phyloP scores from a whole-genome alignment of 2,888 invertebrate genomes.

The Busseola fusca region DNA sequence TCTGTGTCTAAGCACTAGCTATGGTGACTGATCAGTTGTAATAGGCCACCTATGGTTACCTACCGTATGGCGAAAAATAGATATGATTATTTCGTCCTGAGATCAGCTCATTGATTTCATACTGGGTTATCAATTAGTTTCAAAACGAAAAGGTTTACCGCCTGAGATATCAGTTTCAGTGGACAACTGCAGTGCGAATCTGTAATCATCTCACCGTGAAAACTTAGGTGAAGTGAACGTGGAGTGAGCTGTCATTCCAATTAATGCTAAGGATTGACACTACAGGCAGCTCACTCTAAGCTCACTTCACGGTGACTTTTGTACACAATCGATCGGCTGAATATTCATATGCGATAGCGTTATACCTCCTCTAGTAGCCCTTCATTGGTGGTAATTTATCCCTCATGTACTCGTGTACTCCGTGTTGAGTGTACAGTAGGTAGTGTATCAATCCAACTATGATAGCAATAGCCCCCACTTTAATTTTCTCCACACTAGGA shows the following conservation, averaged over 20 bases:
- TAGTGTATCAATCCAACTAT: not conserved
- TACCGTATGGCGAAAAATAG: not conserved
- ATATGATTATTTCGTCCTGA: not conserved
- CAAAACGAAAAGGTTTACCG: not conserved
- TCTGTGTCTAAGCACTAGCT: not conserved
- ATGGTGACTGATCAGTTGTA: not conserved
- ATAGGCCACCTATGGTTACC: not conserved
- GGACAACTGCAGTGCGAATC: no score
- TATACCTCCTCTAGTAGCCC: not conserved
- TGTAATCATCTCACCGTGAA: no score
- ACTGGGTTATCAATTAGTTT: not conserved
- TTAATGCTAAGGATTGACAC: no score
- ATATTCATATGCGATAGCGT: not conserved
- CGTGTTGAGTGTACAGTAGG: not conserved
- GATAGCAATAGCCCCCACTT: no score
- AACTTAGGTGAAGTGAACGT: no score
- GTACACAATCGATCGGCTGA: no score
- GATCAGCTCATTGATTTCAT: not conserved
- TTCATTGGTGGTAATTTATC: not conserved
- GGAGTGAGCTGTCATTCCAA: no score
- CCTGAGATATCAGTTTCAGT: not conserved
- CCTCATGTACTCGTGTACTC: not conserved
- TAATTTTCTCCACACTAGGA: no score
- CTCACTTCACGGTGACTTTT: no score
- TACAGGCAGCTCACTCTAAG: no score